These are phyloP conservation scores for Stenopsyche tienmushanensis DNA, from an alignment of 1,140 invertebrate genomes.

Conservation along the genomic window DNA sequence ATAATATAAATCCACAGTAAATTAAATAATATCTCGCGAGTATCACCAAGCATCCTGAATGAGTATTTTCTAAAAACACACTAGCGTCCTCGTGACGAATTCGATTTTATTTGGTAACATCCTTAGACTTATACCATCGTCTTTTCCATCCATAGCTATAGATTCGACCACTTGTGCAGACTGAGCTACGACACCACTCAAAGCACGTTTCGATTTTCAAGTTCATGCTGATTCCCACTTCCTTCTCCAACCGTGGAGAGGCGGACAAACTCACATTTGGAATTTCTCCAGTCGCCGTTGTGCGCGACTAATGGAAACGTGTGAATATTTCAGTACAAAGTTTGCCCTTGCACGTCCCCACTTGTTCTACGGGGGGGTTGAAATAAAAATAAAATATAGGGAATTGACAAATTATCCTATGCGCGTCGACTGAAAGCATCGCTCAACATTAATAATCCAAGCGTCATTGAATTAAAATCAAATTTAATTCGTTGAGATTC, in stretches of 20 bases:
- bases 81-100: too few species aligned
- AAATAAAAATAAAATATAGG: not conserved
- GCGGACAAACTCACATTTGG: constrained; percentile 2
- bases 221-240: constrained; percentile 37
- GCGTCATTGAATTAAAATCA: too few species aligned
- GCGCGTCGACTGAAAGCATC: not conserved
- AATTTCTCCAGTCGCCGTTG: constrained; percentile 12
- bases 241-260: constrained; percentile 2
- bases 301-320: constrained; percentile 37
- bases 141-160: not conserved
- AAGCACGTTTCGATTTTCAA: constrained; percentile 42
- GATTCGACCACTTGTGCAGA: not conserved
- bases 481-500: too few species aligned
- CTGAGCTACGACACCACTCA: constrained; percentile 23
- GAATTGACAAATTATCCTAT: not conserved
- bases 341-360: constrained; percentile 4
- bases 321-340: constrained; percentile 38
- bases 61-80: too few species aligned
- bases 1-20: too few species aligned
- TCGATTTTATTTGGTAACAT: too few species aligned
- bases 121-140: too few species aligned
- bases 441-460: too few species aligned
- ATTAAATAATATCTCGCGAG: too few species aligned
- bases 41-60: too few species aligned
- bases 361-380: not conserved